Conservation (phyloP, 2,113 vertebrate genomes). For the Capreolus pygargus region DNA sequence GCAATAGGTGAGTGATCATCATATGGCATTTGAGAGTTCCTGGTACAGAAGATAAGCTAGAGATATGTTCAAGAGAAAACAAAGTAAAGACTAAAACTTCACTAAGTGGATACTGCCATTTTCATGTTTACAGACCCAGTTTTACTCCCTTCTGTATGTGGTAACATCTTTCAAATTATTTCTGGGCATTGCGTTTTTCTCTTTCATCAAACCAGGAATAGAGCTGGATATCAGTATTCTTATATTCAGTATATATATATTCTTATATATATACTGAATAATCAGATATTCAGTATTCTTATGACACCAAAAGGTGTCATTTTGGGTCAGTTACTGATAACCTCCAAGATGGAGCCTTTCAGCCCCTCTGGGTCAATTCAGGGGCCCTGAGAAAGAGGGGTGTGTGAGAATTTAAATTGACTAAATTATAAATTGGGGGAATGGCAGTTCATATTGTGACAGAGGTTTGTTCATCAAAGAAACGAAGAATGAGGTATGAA, state of each 20-base stretch:
- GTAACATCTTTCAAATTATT: neutral
- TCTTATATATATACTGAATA: too few relatives aligned
- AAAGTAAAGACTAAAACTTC: neutral
- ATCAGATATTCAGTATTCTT: neutral
- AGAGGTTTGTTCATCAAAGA: neutral
- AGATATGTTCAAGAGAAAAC: neutral
- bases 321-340: neutral
- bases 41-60: neutral
- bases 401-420: neutral
- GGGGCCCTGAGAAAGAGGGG: neutral
- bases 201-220: neutral
- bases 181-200: neutral
- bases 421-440: neutral
- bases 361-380: neutral
- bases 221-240: neutral
- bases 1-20: neutral
- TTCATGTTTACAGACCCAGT: neutral
- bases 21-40: accelerated
- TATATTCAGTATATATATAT: too few relatives aligned
- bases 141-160: neutral
- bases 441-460: accelerated
- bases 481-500: neutral
- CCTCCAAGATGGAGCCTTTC: neutral
- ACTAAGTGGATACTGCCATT: neutral
- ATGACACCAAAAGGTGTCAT: neutral